Evolutionary conservation across 2,797 vertebrate genomes (phyloP), one percentile per base, ranked within the genome.

Genomic region (Enteromius treurensis): DNA sequence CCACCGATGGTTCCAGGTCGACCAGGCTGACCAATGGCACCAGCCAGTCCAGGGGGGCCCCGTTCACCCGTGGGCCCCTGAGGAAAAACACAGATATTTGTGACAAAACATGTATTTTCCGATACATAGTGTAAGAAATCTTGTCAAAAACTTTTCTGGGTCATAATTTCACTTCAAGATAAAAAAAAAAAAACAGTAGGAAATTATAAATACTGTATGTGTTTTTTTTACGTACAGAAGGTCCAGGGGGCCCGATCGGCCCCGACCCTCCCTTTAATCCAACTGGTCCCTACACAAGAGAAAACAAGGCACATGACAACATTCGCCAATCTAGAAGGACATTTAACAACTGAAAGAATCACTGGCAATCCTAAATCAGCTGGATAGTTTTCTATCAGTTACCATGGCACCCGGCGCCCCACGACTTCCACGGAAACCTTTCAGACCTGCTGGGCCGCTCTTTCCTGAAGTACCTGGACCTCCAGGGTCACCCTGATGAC

Each of bases 251-350:
- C 49, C 98, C 98, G 0, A 90, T 93, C 0, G 97, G 98, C 29
- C 98, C 98, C 67, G 97, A 95, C 0, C 93, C 96, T 94, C 98
- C 98, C 94, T 99, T 99, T 86, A 98, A 89, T 65, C 98, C 98
- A 8, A 95, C 92, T 37, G 96, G 91, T 6, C 98, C 98, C 98
- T 99, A 91, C 9, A 87, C n/a, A 76, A 86, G 37, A 88, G 2
- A 67, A 88, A 1, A 86, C 23, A 85, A 8, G 81, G 3, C 9
- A 77, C 29, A 81, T 81, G 34, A 21, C 26, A 77, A n/a, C 14
- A 71, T 40, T 62, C 62, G 11, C 45, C 75, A 84, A 67, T 84
- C 62, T 71, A 32, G 70, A 37, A 62, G 23, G 32, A 19, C 3
- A 58, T 8, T 13, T 26, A 15, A 23, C 21, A 34, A 21, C 42